phyloP scores from a whole-genome alignment of 2,113 vertebrate genomes.

The Theristicus caerulescens region DNA sequence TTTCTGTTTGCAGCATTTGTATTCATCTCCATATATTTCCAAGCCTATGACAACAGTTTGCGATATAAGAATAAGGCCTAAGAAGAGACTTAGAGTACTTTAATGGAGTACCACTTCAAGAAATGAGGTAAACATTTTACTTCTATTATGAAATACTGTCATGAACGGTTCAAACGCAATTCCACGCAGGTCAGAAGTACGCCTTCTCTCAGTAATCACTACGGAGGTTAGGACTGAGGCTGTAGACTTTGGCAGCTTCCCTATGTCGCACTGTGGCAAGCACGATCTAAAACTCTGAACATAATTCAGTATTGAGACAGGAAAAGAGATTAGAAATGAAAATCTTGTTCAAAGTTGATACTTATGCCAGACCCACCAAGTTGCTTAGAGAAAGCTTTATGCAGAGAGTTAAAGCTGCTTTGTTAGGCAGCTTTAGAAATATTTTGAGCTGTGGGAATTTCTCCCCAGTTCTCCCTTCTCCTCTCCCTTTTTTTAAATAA shows the following conservation, averaged over 20 bases:
- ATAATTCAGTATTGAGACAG: slow-evolving; percentile 40
- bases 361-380: slow-evolving; percentile 61
- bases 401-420: slow-evolving; percentile 45
- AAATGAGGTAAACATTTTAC: background rate
- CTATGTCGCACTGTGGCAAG: background rate
- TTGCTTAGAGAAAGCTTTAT: slow-evolving; percentile 52
- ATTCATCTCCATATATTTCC: background rate
- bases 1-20: background rate
- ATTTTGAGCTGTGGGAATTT: slow-evolving; percentile 54
- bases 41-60: background rate
- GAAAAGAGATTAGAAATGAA: slow-evolving; percentile 55
- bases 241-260: slow-evolving; percentile 8
- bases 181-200: background rate
- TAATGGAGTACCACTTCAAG: background rate
- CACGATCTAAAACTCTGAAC: slow-evolving; percentile 13
- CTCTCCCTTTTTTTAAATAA: background rate
- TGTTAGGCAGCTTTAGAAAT: slow-evolving; percentile 50
- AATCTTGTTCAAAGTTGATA: slow-evolving; percentile 50
- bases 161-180: background rate
- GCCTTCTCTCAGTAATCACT: background rate
- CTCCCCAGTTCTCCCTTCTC: background rate
- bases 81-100: background rate
- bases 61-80: background rate
- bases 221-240: background rate
- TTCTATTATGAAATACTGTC: background rate